Evolutionary conservation across 2,113 vertebrate genomes (phyloP).

Genomic region (Dasyurus viverrinus): DNA sequence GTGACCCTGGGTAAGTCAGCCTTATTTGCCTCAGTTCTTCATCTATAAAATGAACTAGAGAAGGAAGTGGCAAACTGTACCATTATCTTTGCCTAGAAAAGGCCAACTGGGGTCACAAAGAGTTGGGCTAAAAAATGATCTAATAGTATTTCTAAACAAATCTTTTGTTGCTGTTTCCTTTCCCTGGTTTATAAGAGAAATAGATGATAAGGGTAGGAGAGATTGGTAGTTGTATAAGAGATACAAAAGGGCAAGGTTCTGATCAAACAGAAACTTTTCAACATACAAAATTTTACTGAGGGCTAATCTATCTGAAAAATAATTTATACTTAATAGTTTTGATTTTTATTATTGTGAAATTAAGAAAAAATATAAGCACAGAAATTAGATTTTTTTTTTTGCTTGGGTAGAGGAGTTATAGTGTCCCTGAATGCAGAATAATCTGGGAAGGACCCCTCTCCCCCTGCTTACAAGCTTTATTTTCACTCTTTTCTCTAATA

Average conservation of each 20-base stretch:
- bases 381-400: background rate
- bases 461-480: background rate
- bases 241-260: background rate
- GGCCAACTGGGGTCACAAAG: background rate
- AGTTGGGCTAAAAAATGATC: background rate
- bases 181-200: background rate
- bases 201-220: background rate
- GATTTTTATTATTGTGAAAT: background rate
- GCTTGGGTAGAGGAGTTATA: fast-evolving
- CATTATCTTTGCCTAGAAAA: no score
- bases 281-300: background rate
- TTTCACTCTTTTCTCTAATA: background rate
- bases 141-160: background rate
- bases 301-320: background rate
- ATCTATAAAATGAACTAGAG: no score
- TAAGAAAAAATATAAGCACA: background rate
- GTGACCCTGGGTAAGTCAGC: no score
- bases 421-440: fast-evolving
- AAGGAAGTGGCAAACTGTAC: no score
- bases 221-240: background rate
- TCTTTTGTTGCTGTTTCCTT: background rate
- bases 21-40: no score
- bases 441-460: background rate
- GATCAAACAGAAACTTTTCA: background rate
- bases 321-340: background rate